Percentiles rank a stretch among this genome's conserved stretches.
These are phyloP conservation scores for Laticauda laticaudata DNA, from an alignment of 2,113 vertebrate genomes.

Conservation along the genomic window DNA sequence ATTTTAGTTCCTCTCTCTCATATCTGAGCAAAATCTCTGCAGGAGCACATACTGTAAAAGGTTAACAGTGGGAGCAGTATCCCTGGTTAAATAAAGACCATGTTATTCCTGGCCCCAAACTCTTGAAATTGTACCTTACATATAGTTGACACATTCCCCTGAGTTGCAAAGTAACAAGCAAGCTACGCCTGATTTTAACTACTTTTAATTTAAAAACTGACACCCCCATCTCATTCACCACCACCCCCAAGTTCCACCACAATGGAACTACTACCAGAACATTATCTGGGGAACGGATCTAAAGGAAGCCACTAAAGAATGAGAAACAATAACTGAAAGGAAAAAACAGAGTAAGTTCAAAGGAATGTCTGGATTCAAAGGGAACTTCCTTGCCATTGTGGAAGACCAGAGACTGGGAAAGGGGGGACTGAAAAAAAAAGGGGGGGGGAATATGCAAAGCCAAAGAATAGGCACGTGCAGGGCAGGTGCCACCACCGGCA, in stretches of 20 bases:
- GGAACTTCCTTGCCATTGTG: background rate
- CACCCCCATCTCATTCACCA: background rate
- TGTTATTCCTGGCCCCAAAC: conserved; percentile 13
- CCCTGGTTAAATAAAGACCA: background rate
- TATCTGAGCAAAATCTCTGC: background rate
- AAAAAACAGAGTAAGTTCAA: background rate
- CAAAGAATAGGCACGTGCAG: background rate
- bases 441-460: background rate
- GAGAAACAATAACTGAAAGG: background rate
- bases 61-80: background rate
- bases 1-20: background rate
- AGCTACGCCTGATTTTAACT: background rate
- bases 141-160: background rate
- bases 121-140: background rate
- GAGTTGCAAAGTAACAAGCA: background rate
- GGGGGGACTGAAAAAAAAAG: background rate
- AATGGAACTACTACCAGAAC: accelerated
- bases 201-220: background rate
- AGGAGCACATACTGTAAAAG: background rate
- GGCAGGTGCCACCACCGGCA: background rate
- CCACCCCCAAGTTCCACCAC: background rate
- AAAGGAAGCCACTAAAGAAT: background rate
- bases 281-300: background rate
- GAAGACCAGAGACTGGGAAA: too few relatives aligned
- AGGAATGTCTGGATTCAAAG: background rate